phyloP scores from a whole-genome alignment of 1,140 invertebrate species.

The Pogonomyrmex barbatus region DNA sequence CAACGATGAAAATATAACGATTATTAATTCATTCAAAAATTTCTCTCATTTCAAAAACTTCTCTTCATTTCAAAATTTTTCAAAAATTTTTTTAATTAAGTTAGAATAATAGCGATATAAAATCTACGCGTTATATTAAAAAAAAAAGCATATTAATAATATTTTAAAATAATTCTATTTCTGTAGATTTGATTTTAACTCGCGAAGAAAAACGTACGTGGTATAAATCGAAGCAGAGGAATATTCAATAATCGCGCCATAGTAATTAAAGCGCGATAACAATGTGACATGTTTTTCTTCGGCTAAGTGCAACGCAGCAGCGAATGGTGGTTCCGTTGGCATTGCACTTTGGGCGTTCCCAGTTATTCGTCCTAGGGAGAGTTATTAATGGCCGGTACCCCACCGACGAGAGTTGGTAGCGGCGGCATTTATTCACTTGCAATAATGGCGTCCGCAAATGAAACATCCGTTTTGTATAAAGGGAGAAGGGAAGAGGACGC shows the following conservation, averaged over 20 bases:
- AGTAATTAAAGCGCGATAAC: constrained; percentile 52
- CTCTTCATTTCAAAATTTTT: too few species aligned
- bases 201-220: too few species aligned
- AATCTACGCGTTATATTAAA: neutral
- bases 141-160: constrained; percentile 9
- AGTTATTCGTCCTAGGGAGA: constrained; percentile 48
- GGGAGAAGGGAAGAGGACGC: neutral
- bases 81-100: neutral
- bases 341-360: constrained; percentile 39
- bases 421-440: constrained; percentile 60
- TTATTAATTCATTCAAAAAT: neutral
- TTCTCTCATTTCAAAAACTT: too few species aligned
- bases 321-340: constrained; percentile 36
- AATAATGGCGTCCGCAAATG: constrained; percentile 61
- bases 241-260: constrained; percentile 15
- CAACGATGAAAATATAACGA: neutral
- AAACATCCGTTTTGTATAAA: constrained; percentile 48
- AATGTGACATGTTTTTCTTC: constrained; percentile 53
- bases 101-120: neutral
- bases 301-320: neutral
- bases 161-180: constrained; percentile 9
- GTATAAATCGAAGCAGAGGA: neutral
- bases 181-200: neutral
- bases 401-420: constrained; percentile 25
- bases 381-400: constrained; percentile 58